Percentiles rank a stretch among this genome's conserved stretches.
phyloP scores from a whole-genome alignment of 2,888 invertebrate genomes.

The Caradrina kadenii region DNA sequence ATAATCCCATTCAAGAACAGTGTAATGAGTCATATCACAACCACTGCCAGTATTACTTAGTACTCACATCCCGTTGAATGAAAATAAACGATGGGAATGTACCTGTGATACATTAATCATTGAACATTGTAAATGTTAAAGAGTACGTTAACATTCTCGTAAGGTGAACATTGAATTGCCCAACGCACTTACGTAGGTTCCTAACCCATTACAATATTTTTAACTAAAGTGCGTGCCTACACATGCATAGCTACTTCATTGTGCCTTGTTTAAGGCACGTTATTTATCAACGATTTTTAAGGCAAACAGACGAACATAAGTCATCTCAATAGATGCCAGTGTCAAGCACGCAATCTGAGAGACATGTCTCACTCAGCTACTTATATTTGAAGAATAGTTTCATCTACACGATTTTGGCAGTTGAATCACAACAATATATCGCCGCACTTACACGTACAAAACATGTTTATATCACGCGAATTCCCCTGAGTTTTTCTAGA shows the following conservation, averaged over 20 bases:
- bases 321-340: background rate
- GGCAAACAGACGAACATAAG: background rate
- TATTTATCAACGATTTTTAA: background rate
- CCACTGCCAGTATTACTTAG: constrained; percentile 49
- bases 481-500: constrained; percentile 39
- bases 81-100: constrained; percentile 36
- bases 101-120: constrained; percentile 34
- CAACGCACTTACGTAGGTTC: background rate
- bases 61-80: constrained; percentile 49
- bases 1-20: constrained; percentile 58
- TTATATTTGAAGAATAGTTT: constrained; percentile 16
- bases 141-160: background rate
- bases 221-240: background rate
- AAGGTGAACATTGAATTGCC: constrained; percentile 20
- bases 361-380: constrained; percentile 4
- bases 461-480: constrained; percentile 39
- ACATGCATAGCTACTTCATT: background rate
- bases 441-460: constrained; percentile 28
- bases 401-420: constrained; percentile 21
- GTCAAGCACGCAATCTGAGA: constrained; percentile 4
- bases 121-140: constrained; percentile 15
- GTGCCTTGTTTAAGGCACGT: background rate
- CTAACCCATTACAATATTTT: constrained; percentile 17
- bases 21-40: constrained; percentile 52
- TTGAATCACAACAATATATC: constrained; percentile 33